Evolutionary conservation across 1,140 invertebrate genomes (phyloP).

Genomic region (Drosophila melanogaster): Release_6_plus_ISO1_MT NT_037436.4:21688001-21688500

Average conservation of each 20-base stretch:
- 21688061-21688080: slow-evolving; percentile 45
- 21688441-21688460: slow-evolving; percentile 62
- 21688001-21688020: slow-evolving; percentile 2
- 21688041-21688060: slow-evolving; percentile 73
- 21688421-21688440: slow-evolving; percentile 61
- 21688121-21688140: slow-evolving; percentile 3
- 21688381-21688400: not conserved
- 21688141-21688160: slow-evolving; percentile 67
- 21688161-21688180: slow-evolving; percentile 46
- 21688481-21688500: slow-evolving; percentile 19
- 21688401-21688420: not conserved
- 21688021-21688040: slow-evolving; percentile 37
- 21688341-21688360: slow-evolving; percentile 75
- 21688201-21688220: slow-evolving; percentile 70
- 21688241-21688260: slow-evolving; percentile 68
- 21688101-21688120: slow-evolving; percentile 64
- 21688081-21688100: slow-evolving; percentile 45
- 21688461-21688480: slow-evolving; percentile 48
- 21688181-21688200: slow-evolving; percentile 70
- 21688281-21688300: slow-evolving; percentile 23
- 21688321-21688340: slow-evolving; percentile 48
- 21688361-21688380: slow-evolving; percentile 11
- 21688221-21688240: slow-evolving; percentile 73
- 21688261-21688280: slow-evolving; percentile 77
- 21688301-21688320: slow-evolving; percentile 55